Percentiles rank a stretch among this genome's conserved stretches.
Evolutionary conservation across 2,888 invertebrate genomes (phyloP).

Genomic region (Brassicogethes aeneus): DNA sequence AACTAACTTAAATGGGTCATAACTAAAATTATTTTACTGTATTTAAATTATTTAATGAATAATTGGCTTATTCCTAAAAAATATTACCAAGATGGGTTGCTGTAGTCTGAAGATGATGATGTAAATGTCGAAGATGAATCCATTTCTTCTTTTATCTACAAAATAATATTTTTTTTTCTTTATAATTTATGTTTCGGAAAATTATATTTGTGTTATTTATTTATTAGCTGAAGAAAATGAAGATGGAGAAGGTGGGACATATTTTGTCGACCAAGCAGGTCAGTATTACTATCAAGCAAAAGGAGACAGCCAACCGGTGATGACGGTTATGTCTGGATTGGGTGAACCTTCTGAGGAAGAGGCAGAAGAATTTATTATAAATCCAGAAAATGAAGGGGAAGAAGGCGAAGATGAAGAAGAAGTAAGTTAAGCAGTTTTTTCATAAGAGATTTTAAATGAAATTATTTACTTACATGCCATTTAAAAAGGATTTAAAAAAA

Average conservation of each 20-base stretch:
- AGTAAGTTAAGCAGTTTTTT: no score
- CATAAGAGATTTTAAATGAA: neutral
- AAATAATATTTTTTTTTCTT: no score
- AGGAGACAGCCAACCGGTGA: constrained; percentile 53
- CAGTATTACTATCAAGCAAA: constrained; percentile 75
- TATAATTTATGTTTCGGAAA: no score
- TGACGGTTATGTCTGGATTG: constrained; percentile 49
- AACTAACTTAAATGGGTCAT: neutral
- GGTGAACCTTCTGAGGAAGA: constrained; percentile 38
- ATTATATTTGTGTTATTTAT: no score
- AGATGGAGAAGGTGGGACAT: constrained; percentile 57
- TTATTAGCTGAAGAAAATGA: constrained; percentile 37
- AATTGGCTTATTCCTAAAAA: no score
- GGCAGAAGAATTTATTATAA: constrained; percentile 43
- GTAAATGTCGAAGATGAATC: no score
- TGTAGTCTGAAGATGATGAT: no score
- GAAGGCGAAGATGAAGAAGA: constrained; percentile 32
- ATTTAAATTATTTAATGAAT: no score
- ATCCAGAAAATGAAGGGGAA: constrained; percentile 41
- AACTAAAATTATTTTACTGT: constrained; percentile 1
- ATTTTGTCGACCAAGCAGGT: constrained; percentile 74
- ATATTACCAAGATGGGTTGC: no score
- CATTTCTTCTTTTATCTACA: no score
- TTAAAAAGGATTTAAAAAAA: no score
- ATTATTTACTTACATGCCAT: no score